Evolutionary conservation across 2,888 invertebrate genomes (phyloP), one percentile per base, ranked within the genome.

Genomic region (Leptopilina drosophilae): DNA sequence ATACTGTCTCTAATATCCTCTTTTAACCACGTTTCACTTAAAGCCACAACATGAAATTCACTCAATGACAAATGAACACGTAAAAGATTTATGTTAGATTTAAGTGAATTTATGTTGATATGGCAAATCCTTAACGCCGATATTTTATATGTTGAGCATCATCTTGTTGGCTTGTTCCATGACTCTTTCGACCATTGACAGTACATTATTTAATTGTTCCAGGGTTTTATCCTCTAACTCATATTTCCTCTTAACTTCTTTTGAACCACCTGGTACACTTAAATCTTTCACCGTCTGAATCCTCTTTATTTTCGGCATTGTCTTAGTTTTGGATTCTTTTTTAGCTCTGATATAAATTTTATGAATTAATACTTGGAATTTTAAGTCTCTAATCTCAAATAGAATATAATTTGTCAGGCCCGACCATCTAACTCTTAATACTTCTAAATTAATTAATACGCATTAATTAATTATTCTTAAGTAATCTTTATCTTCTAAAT

Each of bases 381-480:
- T 56, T 12, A 12, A 12, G 7, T 46, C 46, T 46, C 46, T 56
- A 56, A 14, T n/a, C 56, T 33, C 33, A 33, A 33, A 33, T 56
- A 56, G 12, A 56, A 14, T 12, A 56, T 14, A 12, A 56, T 9
- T 46, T 56, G 56, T 56, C 56, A 12, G 56, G 56, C 56, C 56
- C 12, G 56, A 56, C 56, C 56, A 14, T 56, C 56, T 56, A 56
- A 56, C 12, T 56, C 56, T 56, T 14, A n/a, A 56, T 56, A n/a
- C n/a, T 56, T 56, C 56, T 56, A n/a, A 56, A 56, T 56, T 56
- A 56, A 56, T 56, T 56, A 56, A 56, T 46, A 46, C n/a, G 1
- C 11, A 56, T 56, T 56, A 56, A 56, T 56, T 56, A 56, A 56
- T 56, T n/a, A 56, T 56, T 56, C 56, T 56, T 56, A 56, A 56